Percentiles rank a stretch among this genome's conserved stretches.
phyloP scores from a whole-genome alignment of 2,888 invertebrate species.

The Alentia gelatinosa region DNA sequence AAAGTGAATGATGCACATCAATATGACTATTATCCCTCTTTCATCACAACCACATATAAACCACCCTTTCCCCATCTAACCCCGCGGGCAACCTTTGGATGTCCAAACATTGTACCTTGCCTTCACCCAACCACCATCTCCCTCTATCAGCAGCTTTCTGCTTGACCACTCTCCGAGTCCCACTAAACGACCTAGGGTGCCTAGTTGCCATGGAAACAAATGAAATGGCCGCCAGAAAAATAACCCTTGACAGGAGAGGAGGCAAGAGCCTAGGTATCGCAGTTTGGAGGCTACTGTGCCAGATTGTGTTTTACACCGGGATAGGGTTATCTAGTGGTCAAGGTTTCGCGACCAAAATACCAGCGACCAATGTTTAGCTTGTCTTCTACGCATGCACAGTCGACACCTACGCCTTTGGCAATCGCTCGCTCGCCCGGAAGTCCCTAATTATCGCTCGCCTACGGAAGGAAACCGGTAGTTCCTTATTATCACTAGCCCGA shows the following conservation, averaged over 20 bases:
- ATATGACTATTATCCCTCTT: no score
- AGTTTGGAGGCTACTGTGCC: background rate
- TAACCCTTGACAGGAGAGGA: background rate
- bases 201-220: constrained; percentile 16
- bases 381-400: background rate
- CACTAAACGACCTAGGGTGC: background rate
- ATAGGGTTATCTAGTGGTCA: no score
- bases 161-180: background rate
- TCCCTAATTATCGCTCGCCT: background rate
- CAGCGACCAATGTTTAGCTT: background rate
- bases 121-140: background rate
- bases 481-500: no score
- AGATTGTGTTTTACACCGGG: background rate
- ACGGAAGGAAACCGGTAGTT: background rate
- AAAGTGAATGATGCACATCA: no score
- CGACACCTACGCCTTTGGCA: background rate
- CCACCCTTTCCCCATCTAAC: background rate
- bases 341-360: no score
- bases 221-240: background rate
- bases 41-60: no score
- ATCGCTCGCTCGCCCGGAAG: background rate
- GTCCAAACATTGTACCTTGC: background rate
- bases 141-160: background rate
- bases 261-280: background rate
- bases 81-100: background rate